Conservation (phyloP, 2,888 invertebrate genomes). For the Catocala nupta region DNA sequence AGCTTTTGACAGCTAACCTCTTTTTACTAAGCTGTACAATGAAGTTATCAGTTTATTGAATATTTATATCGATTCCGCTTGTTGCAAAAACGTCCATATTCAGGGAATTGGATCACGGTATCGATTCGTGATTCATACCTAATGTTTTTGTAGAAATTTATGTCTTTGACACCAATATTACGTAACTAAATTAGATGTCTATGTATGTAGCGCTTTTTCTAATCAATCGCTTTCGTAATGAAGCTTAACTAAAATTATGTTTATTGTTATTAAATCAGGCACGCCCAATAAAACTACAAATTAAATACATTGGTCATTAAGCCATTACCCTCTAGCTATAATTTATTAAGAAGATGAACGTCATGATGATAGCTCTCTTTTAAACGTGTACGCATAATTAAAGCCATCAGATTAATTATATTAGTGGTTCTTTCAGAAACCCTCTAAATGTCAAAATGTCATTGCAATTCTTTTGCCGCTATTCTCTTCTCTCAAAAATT, state of each 20-base stretch:
- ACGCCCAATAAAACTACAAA: neutral
- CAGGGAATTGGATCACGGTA: constrained; percentile 1
- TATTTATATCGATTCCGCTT: constrained; percentile 9
- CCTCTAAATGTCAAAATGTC: too few species aligned
- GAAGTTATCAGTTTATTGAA: constrained; percentile 15
- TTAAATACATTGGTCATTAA: neutral
- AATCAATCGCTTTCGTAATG: neutral
- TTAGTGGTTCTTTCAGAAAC: too few species aligned
- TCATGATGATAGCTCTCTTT: too few species aligned
- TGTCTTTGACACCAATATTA: neutral
- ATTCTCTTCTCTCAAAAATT: too few species aligned
- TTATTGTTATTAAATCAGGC: too few species aligned
- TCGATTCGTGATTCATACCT: neutral
- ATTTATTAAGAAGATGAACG: too few species aligned
- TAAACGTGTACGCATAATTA: too few species aligned
- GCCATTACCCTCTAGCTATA: too few species aligned
- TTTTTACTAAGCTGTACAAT: constrained; percentile 22
- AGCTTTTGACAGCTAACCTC: constrained; percentile 44
- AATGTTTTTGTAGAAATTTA: neutral
- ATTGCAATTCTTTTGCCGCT: too few species aligned
- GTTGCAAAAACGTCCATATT: constrained; percentile 12
- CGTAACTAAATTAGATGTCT: neutral
- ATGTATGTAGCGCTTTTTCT: neutral
- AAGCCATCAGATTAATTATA: too few species aligned
- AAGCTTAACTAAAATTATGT: neutral